Evolutionary conservation across 1,140 invertebrate genomes (phyloP).

Genomic region (Papilio polyxenes): DNA sequence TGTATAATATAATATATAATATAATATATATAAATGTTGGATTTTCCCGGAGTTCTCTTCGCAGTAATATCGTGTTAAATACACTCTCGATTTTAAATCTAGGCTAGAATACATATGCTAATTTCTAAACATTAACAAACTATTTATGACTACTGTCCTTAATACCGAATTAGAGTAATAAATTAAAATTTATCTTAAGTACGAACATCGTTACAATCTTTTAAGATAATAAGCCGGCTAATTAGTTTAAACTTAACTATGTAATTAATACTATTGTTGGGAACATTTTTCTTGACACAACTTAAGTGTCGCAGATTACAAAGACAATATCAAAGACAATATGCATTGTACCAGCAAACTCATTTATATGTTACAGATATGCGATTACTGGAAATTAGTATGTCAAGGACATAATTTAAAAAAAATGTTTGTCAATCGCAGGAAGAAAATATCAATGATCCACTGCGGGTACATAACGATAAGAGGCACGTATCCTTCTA

Average conservation of each 20-base stretch:
- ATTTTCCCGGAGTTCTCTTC: not conserved
- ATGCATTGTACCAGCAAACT: constrained; percentile 8
- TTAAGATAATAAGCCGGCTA: constrained; percentile 24
- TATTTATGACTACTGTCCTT: constrained; percentile 18
- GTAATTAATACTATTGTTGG: constrained; percentile 33
- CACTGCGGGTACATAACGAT: too few relatives aligned
- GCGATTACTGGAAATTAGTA: constrained; percentile 5
- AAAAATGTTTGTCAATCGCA: too few relatives aligned
- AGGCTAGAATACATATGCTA: not conserved
- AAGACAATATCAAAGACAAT: not conserved
- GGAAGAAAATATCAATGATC: too few relatives aligned
- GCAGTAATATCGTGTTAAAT: not conserved
- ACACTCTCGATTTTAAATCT: not conserved
- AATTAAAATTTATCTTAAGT: constrained; percentile 37
- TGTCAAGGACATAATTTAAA: not conserved
- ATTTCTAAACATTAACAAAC: constrained; percentile 8
- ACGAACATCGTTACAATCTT: constrained; percentile 23
- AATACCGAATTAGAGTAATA: constrained; percentile 23
- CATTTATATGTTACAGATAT: constrained; percentile 22
- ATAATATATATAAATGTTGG: too few relatives aligned
- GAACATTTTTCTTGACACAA: constrained; percentile 33
- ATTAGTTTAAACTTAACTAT: constrained; percentile 30
- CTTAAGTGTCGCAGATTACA: constrained; percentile 1
- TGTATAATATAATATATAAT: too few relatives aligned
- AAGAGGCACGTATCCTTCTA: too few relatives aligned